Conservation (phyloP, 2,888 invertebrate species). For the Laothoe populi region DNA sequence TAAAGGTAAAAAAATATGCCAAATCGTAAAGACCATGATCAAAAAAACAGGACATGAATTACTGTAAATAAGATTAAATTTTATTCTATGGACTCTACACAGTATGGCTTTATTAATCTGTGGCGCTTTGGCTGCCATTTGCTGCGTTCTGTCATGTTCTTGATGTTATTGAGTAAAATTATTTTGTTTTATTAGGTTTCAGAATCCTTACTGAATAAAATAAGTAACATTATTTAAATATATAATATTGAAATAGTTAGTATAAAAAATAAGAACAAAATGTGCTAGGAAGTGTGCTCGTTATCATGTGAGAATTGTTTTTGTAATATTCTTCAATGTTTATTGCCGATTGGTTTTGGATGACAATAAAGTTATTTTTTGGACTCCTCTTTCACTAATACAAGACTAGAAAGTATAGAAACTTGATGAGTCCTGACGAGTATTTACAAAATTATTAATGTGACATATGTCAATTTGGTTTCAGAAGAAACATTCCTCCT, state of each 20-base stretch:
- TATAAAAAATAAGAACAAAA: slow-evolving; percentile 45
- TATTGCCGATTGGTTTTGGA: slow-evolving; percentile 35
- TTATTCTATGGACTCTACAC: no score
- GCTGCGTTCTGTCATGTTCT: slow-evolving; percentile 77
- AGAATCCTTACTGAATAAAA: slow-evolving; percentile 36
- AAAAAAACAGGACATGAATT: no score
- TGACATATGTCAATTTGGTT: slow-evolving; percentile 76
- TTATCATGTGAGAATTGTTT: slow-evolving; percentile 65
- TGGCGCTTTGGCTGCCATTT: slow-evolving; percentile 66
- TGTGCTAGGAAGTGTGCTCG: slow-evolving; percentile 51
- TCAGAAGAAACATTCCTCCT: slow-evolving; percentile 57
- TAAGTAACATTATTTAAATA: slow-evolving; percentile 45
- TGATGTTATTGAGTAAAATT: slow-evolving; percentile 76
- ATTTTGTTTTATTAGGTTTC: slow-evolving; percentile 47
- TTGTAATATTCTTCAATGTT: slow-evolving; percentile 39
- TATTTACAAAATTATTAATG: slow-evolving; percentile 48
- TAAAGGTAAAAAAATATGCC: no score
- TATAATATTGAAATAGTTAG: slow-evolving; percentile 42
- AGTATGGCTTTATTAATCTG: slow-evolving; percentile 36
- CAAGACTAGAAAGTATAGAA: slow-evolving; percentile 21
- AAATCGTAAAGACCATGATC: no score
- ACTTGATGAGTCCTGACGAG: slow-evolving; percentile 34
- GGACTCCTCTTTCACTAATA: slow-evolving; percentile 25
- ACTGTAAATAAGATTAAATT: no score
- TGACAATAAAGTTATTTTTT: slow-evolving; percentile 33